These are phyloP conservation scores for Syndactyla subalaris DNA, from an alignment of 2,797 vertebrate genomes.

Conservation along the genomic window DNA sequence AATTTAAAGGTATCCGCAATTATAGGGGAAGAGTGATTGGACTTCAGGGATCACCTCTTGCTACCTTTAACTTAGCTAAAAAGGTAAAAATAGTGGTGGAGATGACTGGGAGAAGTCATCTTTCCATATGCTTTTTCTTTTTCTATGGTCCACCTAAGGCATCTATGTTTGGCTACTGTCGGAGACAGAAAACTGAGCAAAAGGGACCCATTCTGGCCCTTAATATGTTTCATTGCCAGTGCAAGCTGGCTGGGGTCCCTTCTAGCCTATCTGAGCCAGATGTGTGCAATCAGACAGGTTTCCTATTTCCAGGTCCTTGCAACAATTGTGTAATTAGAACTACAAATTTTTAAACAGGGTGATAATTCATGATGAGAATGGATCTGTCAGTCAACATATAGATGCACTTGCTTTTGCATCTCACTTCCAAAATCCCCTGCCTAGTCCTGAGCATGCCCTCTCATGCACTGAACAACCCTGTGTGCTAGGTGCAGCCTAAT, in stretches of 20 bases:
- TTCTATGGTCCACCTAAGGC: neutral
- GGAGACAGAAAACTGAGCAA: neutral
- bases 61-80: neutral
- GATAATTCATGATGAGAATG: neutral
- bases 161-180: neutral
- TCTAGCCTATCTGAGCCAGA: neutral
- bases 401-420: neutral
- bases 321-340: neutral
- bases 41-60: neutral
- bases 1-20: neutral
- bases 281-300: neutral
- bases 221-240: neutral
- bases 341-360: neutral
- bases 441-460: neutral
- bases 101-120: neutral
- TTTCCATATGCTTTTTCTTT: neutral
- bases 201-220: neutral
- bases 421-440: neutral
- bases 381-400: neutral
- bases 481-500: neutral
- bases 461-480: neutral
- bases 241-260: neutral
- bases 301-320: neutral
- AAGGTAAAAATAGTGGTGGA: neutral
- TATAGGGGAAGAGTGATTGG: neutral